phyloP scores from a whole-genome alignment of 2,888 invertebrate species.

The Netelia melanura region DNA sequence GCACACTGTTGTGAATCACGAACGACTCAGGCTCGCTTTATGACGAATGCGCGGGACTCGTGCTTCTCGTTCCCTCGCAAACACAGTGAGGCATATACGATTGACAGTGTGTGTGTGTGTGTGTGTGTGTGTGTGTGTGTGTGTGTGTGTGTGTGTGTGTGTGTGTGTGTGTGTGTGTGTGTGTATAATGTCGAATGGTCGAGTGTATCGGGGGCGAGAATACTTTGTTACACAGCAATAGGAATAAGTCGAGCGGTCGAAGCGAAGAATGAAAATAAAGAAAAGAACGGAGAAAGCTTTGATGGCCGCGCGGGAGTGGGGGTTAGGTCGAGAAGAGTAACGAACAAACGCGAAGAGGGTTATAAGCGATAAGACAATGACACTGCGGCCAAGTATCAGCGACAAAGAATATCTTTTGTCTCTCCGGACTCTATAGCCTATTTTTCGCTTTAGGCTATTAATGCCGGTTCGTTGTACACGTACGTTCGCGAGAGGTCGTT shows the following conservation, averaged over 20 bases:
- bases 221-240: not conserved
- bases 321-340: not conserved
- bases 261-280: not conserved
- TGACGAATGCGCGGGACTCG: constrained; percentile 63
- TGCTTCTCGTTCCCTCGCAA: constrained; percentile 12
- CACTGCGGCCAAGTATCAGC: constrained; percentile 11
- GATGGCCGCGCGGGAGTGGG: not conserved
- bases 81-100: not conserved
- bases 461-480: not conserved
- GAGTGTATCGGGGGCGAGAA: not conserved
- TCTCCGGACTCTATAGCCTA: not conserved
- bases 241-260: not conserved
- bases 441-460: not conserved
- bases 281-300: not conserved
- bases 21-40: constrained; percentile 71
- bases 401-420: constrained; percentile 37
- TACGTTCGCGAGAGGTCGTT: constrained; percentile 15
- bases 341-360: constrained; percentile 22
- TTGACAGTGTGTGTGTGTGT: not conserved
- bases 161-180: not conserved
- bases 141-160: not conserved
- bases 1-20: constrained; percentile 69
- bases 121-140: not conserved
- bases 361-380: not conserved
- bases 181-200: not conserved